These are phyloP conservation scores for Eidolon helvum DNA, from an alignment of 2,113 vertebrate genomes.

Conservation along the genomic window DNA sequence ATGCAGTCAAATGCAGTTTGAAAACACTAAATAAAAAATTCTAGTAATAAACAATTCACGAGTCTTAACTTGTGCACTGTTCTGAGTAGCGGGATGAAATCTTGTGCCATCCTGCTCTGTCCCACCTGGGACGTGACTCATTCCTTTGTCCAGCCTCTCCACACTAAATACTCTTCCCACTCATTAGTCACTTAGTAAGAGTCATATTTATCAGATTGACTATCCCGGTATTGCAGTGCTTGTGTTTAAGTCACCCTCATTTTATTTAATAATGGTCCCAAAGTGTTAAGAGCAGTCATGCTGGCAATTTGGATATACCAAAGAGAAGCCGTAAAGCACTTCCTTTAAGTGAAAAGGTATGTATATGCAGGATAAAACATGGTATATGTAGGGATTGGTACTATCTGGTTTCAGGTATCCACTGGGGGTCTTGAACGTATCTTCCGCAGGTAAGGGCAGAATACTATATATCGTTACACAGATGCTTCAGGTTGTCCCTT, in stretches of 20 bases:
- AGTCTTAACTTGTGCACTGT: neutral
- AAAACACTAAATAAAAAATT: neutral
- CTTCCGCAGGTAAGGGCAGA: neutral
- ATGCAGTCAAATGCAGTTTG: neutral
- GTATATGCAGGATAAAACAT: too few species aligned
- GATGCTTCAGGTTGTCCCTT: neutral
- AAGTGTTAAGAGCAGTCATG: neutral
- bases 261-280: neutral
- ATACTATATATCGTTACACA: neutral
- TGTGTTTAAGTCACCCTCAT: neutral
- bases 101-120: neutral
- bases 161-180: accelerated
- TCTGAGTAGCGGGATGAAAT: neutral
- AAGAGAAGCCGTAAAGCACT: neutral
- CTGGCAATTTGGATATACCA: neutral
- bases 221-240: neutral
- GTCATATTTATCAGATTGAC: too few species aligned
- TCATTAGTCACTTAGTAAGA: neutral
- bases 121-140: neutral
- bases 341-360: neutral
- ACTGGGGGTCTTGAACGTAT: neutral
- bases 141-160: neutral
- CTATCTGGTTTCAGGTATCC: neutral
- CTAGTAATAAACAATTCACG: neutral
- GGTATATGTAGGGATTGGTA: too few species aligned